Base-by-base conservation (phyloP, 1,140 invertebrate species). In the Amyelois transitella region DNA sequence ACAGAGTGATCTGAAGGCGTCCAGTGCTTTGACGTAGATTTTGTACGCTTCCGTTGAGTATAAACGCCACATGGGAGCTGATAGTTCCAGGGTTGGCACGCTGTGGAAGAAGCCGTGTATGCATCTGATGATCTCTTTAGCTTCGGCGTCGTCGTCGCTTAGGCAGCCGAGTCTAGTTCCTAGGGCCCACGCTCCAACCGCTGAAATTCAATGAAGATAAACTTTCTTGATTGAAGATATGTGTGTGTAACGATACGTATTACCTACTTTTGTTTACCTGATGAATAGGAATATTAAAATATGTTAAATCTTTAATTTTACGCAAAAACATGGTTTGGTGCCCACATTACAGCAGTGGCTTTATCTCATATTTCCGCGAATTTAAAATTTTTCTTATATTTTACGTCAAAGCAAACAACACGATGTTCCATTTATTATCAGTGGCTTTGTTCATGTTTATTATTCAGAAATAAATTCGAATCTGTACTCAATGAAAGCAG, bases 71-170 rank as follows among this genome's bases (percentile, higher is more conserved):
- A 96, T 81, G 0, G 95, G 95, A 62, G 95, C 91, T 54, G 94
- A 93, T 8, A 96, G 79, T 83, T 96, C 95, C 6, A 96, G 88
- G 58, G 93, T 91, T 0, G 93, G 92, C 1, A 96, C 94, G 22
- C 93, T 93, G 72, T 93, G 92, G 76, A 97, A 96, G 65, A 96
- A 94, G 1, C 92, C 92, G 66, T 93, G 93, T 10, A 96, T 94
- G 1, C 94, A 93, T 67, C 92, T 88, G 25, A 97, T 96, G 49
- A 97, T 92, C 69, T 90, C 81, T 62, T 93, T 91, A 0, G 94
- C 92, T 66, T 95, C 94, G 12, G 80, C 65, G 18, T 90, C 66
- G n/a, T 91, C 73, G 6, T 92, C 90, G 45, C 91, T 89, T 45
- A 97, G 79, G 60, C 95, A 96, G 1, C 94, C 94, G 10, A 97